A percentile compares a stretch with the other conserved stretches of the same genome.
phyloP scores from a whole-genome alignment of 2,113 vertebrate genomes.

The Protomyctophum bolini region DNA sequence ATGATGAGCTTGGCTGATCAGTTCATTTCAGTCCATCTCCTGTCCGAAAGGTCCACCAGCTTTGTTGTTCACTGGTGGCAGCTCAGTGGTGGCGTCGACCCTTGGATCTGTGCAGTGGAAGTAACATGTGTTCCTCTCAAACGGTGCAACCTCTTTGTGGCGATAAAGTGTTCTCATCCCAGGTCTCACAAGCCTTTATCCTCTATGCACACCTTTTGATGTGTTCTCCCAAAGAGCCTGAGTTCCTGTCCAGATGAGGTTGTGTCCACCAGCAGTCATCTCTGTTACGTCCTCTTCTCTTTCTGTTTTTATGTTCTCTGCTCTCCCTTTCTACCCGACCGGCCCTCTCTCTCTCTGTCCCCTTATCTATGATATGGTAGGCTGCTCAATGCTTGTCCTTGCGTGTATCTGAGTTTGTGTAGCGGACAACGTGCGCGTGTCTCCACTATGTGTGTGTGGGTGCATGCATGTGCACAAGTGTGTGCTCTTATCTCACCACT shows the following conservation, averaged over 20 bases:
- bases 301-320: conserved; percentile 69
- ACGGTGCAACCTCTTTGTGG: conserved; percentile 67
- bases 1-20: conserved; percentile 6
- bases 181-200: conserved; percentile 72
- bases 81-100: conserved; percentile 38
- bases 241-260: conserved; percentile 77
- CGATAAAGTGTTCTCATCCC: conserved; percentile 51
- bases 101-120: conserved; percentile 31
- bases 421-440: conserved; percentile 18
- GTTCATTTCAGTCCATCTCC: conserved; percentile 25
- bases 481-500: conserved; percentile 81
- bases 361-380: conserved; percentile 91
- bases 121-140: conserved; percentile 21
- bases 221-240: conserved; percentile 72
- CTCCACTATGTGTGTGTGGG: conserved; percentile 28
- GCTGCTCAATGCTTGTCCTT: conserved; percentile 77
- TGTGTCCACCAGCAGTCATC: conserved; percentile 71
- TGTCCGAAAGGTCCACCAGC: conserved; percentile 11
- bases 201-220: conserved; percentile 73
- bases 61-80: conserved; percentile 7
- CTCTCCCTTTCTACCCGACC: conserved; percentile 64
- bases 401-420: neutral
- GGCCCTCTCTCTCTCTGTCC: conserved; percentile 80
- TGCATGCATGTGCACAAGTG: conserved; percentile 51
- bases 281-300: conserved; percentile 70